Percentiles rank a stretch among this genome's conserved stretches.
These are phyloP conservation scores for Tragelaphus imberbis DNA, from an alignment of 2,113 vertebrate genomes.

Conservation along the genomic window DNA sequence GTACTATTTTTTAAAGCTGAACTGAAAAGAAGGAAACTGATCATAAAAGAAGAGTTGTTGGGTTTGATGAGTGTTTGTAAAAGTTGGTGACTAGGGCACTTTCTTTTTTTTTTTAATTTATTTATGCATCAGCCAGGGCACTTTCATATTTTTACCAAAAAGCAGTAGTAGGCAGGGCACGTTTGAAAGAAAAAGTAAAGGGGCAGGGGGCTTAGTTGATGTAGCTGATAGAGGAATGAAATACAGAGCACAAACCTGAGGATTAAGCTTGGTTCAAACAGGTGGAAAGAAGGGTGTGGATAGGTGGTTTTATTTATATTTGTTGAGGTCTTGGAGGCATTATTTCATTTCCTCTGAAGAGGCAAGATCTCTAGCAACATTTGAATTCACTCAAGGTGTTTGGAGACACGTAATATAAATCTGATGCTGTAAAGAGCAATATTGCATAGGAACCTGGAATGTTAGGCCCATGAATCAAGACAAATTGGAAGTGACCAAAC, in stretches of 20 bases:
- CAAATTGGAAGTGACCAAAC: not conserved
- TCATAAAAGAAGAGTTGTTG: not conserved
- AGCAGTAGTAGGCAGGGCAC: not conserved
- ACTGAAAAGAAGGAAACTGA: not conserved
- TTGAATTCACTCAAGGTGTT: constrained; percentile 13
- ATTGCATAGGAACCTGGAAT: not conserved
- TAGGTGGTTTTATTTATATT: not conserved
- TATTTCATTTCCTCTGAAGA: not conserved
- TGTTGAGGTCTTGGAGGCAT: not conserved
- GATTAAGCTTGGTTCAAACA: not conserved
- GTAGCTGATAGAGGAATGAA: not conserved
- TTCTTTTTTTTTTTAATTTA: not conserved
- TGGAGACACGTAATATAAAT: not conserved
- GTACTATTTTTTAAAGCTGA: not conserved
- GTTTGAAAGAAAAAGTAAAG: not conserved
- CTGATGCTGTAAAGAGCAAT: not conserved
- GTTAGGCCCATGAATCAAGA: not conserved
- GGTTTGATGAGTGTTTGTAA: not conserved
- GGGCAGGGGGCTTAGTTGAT: not conserved
- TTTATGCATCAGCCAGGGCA: not conserved
- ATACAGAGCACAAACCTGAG: not conserved
- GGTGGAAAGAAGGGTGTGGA: not conserved
- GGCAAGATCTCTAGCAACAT: not conserved
- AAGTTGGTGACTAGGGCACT: not conserved
- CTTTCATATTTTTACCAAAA: not conserved